Percentiles rank a stretch among this genome's conserved stretches.
Conservation (phyloP, 2,797 vertebrate species). For the Tragopan temminckii region DNA sequence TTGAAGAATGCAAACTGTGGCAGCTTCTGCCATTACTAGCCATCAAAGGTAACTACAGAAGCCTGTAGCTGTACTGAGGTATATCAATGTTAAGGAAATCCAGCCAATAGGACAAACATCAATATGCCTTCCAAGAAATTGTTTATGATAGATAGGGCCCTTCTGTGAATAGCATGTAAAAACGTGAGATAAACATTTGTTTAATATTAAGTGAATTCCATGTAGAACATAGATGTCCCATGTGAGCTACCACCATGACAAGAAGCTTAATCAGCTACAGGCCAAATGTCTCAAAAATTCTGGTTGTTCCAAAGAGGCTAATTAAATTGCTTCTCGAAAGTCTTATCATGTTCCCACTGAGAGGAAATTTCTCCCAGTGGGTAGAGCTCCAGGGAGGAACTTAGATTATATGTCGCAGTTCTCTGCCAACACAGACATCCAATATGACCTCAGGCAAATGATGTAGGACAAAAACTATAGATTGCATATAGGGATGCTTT, state of each 20-base stretch:
- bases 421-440: background rate
- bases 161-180: background rate
- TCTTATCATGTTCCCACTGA: conserved; percentile 7
- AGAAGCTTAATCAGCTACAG: background rate
- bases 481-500: background rate
- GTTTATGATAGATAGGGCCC: background rate
- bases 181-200: background rate
- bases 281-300: conserved; percentile 29
- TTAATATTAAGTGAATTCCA: conserved; percentile 22
- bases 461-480: background rate
- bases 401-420: background rate
- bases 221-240: background rate
- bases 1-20: background rate
- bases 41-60: background rate
- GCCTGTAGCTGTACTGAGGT: background rate
- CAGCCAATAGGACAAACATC: background rate
- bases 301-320: conserved; percentile 6
- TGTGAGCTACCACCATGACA: background rate
- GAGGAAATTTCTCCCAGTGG: conserved; percentile 9
- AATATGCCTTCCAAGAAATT: background rate
- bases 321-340: background rate
- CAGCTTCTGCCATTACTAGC: background rate
- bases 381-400: background rate
- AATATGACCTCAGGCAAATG: background rate
- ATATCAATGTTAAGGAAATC: background rate